Conservation (phyloP, 2,888 invertebrate species). For the Mythimna vitellina region DNA sequence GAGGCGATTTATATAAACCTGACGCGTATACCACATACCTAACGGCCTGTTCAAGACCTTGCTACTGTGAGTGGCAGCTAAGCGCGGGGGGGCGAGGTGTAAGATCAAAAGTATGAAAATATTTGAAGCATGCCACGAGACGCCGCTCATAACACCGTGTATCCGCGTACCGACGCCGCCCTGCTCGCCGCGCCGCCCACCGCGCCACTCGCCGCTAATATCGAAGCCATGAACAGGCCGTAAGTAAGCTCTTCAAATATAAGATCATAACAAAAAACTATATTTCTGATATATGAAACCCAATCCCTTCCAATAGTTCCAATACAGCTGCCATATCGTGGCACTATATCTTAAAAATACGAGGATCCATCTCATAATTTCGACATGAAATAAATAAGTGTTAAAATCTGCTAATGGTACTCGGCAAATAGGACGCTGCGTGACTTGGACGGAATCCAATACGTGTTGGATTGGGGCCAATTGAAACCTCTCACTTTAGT, state of each 20-base stretch:
- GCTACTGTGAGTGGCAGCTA: no score
- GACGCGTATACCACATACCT: no score
- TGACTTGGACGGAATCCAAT: slow-evolving; percentile 80
- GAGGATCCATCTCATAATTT: slow-evolving; percentile 52
- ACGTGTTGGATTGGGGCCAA: slow-evolving; percentile 76
- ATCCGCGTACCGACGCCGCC: no score
- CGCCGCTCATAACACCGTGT: no score
- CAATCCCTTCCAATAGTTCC: neutral
- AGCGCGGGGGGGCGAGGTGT: no score
- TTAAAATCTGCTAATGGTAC: slow-evolving; percentile 77
- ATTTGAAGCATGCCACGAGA: no score
- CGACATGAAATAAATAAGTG: slow-evolving; percentile 67
- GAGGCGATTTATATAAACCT: no score
- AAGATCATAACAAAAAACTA: neutral
- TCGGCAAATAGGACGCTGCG: slow-evolving; percentile 74
- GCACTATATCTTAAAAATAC: neutral
- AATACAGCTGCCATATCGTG: neutral
- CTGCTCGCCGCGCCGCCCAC: no score
- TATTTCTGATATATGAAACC: neutral
- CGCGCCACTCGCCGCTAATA: no score
- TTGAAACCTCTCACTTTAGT: slow-evolving; percentile 75
- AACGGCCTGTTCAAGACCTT: no score
- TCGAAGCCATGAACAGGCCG: no score
- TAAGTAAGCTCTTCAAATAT: neutral
- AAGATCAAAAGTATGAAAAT: no score